Percentiles rank a stretch among this genome's conserved stretches.
phyloP scores from a whole-genome alignment of 2,888 invertebrate genomes.

The Holacanthella duospinosa region DNA sequence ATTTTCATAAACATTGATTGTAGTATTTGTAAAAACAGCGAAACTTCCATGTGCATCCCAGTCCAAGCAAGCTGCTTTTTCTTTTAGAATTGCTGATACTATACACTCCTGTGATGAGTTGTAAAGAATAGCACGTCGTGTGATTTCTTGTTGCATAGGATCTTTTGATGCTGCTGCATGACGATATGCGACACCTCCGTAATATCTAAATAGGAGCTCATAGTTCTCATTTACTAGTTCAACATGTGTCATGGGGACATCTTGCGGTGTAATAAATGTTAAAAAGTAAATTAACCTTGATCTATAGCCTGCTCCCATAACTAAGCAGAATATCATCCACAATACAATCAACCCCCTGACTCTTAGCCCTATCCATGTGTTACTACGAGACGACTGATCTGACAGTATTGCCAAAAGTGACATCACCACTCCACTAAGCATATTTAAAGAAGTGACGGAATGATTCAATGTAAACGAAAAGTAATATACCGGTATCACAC shows the following conservation, averaged over 20 bases:
- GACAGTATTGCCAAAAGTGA: not conserved
- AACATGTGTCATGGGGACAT: not conserved
- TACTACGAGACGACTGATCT: not conserved
- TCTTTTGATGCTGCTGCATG: not conserved
- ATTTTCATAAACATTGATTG: not conserved
- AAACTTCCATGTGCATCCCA: not conserved
- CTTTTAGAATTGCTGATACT: not conserved
- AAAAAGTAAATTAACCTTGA: conserved; percentile 1
- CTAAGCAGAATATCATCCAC: not conserved
- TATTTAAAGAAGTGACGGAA: not conserved
- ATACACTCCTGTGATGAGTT: conserved; percentile 9
- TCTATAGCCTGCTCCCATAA: conserved; percentile 6
- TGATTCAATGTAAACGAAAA: not conserved
- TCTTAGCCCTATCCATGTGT: not conserved
- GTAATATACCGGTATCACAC: not conserved
- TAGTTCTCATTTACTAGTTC: not conserved
- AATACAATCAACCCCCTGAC: not conserved
- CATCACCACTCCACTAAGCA: not conserved
- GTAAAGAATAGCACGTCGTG: not conserved
- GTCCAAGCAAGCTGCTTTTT: conserved; percentile 6
- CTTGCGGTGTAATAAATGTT: not conserved
- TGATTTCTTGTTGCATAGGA: not conserved
- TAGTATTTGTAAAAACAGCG: not conserved
- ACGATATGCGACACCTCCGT: conserved; percentile 8
- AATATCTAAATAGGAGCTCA: conserved; percentile 4